Evolutionary conservation across 1,140 invertebrate species (phyloP).

Genomic region (Drosophila lini): DNA sequence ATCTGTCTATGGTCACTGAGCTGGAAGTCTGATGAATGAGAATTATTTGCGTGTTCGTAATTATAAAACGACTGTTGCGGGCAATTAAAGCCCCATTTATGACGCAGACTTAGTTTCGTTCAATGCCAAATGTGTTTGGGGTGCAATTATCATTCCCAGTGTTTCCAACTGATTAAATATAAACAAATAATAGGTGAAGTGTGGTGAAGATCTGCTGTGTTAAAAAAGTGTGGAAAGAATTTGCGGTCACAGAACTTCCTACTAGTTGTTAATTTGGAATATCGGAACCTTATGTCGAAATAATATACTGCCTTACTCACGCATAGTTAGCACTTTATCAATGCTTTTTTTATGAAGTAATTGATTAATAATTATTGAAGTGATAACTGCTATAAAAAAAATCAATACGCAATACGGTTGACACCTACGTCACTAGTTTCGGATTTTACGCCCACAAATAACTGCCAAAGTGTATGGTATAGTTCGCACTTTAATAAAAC

Average conservation of each 20-base stretch:
- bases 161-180: conserved; percentile 12
- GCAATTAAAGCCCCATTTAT: conserved; percentile 31
- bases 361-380: neutral
- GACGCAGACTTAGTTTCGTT: conserved; percentile 5
- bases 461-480: neutral
- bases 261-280: neutral
- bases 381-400: neutral
- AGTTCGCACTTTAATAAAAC: neutral
- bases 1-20: conserved; percentile 4
- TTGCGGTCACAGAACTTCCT: neutral
- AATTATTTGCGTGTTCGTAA: conserved; percentile 47
- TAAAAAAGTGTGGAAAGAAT: neutral
- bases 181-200: neutral
- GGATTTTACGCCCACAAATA: conserved; percentile 1
- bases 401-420: neutral
- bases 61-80: conserved; percentile 7
- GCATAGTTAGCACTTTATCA: neutral
- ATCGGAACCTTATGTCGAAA: neutral
- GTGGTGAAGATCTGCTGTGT: neutral
- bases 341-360: neutral
- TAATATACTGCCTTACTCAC: neutral
- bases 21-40: conserved; percentile 22
- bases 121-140: conserved; percentile 13
- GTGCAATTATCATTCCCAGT: conserved; percentile 13
- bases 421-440: conserved; percentile 13